Conservation (phyloP, 1,140 invertebrate species). For the Scaptomyza graminum region DNA sequence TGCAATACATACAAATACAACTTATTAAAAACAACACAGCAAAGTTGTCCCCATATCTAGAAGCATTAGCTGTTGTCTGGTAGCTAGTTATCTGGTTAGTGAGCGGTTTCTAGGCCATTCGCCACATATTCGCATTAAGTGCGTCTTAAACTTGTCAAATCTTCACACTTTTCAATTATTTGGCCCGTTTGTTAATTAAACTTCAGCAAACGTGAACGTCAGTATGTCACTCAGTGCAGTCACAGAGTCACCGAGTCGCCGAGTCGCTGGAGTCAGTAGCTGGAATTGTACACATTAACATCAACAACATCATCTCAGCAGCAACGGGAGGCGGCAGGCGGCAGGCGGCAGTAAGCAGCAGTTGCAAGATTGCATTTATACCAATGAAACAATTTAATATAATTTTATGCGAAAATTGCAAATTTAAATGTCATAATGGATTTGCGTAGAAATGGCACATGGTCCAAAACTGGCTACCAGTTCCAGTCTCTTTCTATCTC, state of each 20-base stretch:
- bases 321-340: constrained; percentile 22
- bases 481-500: constrained; percentile 8
- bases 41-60: constrained; percentile 30
- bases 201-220: constrained; percentile 78
- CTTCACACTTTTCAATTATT: constrained; percentile 83
- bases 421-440: constrained; percentile 82
- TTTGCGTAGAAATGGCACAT: constrained; percentile 67
- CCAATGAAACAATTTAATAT: constrained; percentile 64
- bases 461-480: constrained; percentile 22
- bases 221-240: constrained; percentile 52
- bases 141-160: constrained; percentile 83
- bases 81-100: constrained; percentile 9
- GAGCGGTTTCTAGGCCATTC: constrained; percentile 66
- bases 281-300: constrained; percentile 39
- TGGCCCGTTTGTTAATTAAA: constrained; percentile 82
- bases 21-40: constrained; percentile 37
- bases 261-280: constrained; percentile 35
- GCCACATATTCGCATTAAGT: constrained; percentile 59
- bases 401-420: constrained; percentile 82
- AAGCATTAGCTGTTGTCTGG: neutral
- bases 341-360: neutral
- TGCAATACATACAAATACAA: constrained; percentile 56
- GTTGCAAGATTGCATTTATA: constrained; percentile 71
- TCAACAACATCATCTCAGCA: constrained; percentile 10
- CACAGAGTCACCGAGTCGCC: constrained; percentile 4